Evolutionary conservation across 2,113 vertebrate species (phyloP).

Genomic region (Castor canadensis): DNA sequence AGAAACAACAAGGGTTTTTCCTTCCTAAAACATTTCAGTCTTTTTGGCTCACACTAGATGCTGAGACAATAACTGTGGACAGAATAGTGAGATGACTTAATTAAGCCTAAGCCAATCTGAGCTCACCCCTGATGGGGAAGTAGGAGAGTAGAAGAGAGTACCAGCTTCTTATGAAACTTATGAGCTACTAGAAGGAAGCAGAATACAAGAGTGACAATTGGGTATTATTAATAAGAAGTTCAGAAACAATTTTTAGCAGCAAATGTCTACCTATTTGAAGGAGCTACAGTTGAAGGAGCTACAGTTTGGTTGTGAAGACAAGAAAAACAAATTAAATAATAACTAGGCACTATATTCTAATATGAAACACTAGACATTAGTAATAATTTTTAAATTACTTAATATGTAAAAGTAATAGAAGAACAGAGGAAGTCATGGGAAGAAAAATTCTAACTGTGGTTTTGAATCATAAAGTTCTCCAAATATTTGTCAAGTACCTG

Average conservation of each 20-base stretch:
- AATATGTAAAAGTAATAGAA: background rate
- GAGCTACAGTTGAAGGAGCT: background rate
- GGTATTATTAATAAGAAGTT: background rate
- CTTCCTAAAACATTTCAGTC: background rate
- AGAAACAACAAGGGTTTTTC: background rate
- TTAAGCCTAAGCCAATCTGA: background rate
- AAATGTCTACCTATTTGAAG: background rate
- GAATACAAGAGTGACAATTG: background rate
- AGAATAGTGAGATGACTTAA: background rate
- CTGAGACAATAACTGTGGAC: background rate
- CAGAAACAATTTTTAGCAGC: background rate
- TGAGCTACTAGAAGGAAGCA: background rate
- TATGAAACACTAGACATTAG: background rate
- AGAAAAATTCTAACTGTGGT: background rate
- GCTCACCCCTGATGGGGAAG: background rate
- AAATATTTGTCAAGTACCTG: background rate
- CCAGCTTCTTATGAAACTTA: background rate
- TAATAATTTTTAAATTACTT: background rate
- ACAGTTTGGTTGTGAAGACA: background rate
- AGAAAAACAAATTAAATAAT: background rate
- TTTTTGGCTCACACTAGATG: background rate
- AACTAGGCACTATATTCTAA: background rate
- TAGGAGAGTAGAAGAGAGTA: background rate
- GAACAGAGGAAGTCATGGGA: background rate
- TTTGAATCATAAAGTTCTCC: background rate